These are phyloP conservation scores for Aix galericulata DNA, from an alignment of 2,113 vertebrate genomes.

Conservation along the genomic window DNA sequence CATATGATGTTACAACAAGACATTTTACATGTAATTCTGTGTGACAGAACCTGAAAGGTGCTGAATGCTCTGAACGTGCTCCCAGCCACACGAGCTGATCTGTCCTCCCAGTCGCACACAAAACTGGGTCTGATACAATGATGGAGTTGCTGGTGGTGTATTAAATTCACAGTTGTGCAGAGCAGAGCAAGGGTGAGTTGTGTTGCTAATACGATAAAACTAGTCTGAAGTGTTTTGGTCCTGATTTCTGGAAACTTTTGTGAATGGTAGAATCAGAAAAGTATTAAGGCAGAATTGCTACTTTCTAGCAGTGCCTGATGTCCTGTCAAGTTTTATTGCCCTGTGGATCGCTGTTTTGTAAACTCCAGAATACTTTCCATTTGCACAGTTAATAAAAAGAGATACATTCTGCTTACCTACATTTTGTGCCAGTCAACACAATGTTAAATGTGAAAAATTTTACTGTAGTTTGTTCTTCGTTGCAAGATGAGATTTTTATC, in stretches of 20 bases:
- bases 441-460: not conserved
- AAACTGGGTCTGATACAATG: not conserved
- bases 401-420: not conserved
- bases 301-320: not conserved
- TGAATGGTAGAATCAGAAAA: not conserved
- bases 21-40: not conserved
- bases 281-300: not conserved
- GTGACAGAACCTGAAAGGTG: not conserved
- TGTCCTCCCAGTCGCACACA: accelerated
- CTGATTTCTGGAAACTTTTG: not conserved
- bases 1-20: not conserved
- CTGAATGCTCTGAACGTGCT: accelerated
- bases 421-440: not conserved
- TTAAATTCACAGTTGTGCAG: accelerated
- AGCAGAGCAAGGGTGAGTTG: not conserved
- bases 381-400: not conserved
- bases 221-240: not conserved
- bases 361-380: not conserved
- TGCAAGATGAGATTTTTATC: not conserved
- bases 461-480: not conserved
- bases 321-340: not conserved
- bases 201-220: not conserved
- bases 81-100: not conserved
- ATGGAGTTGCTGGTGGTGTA: not conserved
- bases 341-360: not conserved